phyloP scores from a whole-genome alignment of 2,888 invertebrate genomes.

The Spisula solida region DNA sequence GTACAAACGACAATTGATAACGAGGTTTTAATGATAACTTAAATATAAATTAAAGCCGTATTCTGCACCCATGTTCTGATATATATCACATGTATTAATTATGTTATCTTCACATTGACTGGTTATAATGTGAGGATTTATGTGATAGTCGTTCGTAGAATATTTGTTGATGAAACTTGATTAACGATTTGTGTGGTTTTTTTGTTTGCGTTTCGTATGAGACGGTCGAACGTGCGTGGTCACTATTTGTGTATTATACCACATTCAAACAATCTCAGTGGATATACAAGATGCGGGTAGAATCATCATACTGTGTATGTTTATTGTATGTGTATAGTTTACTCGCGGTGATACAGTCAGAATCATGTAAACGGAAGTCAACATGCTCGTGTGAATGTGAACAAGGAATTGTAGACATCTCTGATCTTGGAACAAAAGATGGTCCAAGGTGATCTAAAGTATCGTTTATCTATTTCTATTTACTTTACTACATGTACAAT shows the following conservation, averaged over 20 bases:
- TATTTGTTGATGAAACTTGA: background rate
- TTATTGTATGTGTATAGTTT: background rate
- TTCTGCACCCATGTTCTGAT: no score
- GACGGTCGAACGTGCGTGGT: no score
- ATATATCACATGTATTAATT: no score
- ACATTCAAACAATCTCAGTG: no score
- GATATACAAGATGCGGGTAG: background rate
- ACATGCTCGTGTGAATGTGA: conserved; percentile 67
- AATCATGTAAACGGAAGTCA: conserved; percentile 57
- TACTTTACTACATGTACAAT: no score
- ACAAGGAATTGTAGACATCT: conserved; percentile 57
- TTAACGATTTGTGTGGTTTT: background rate
- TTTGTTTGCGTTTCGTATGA: no score
- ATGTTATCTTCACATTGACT: background rate
- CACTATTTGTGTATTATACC: no score
- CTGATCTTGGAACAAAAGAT: conserved; percentile 40
- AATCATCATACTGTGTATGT: background rate
- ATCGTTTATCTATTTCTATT: no score
- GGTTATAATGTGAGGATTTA: background rate
- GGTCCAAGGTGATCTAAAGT: conserved; percentile 57
- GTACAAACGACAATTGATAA: no score
- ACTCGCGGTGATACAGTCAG: background rate
- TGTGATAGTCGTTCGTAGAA: background rate
- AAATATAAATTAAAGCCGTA: no score
- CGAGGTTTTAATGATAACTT: no score